Base-by-base conservation (phyloP, 2,888 invertebrate species). In the Tetranychus truncatus region DNA sequence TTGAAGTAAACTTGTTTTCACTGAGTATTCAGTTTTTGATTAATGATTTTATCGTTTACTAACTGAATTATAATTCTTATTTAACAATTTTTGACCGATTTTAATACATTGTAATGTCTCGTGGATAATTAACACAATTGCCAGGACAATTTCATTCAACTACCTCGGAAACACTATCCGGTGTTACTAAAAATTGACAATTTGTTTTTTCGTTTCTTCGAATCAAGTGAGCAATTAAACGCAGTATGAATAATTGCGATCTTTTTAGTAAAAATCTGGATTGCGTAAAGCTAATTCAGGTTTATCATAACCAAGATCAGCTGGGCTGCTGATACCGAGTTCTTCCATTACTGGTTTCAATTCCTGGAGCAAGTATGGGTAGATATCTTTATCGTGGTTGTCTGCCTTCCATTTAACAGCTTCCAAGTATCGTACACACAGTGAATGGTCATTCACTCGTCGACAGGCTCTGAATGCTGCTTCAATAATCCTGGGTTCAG, bases 291-390 rank as follows among this genome's bases (percentile, higher is more conserved):
- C 92, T 83, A 97, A 85, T 85, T 99, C 96, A 76, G 97, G 99
- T 84, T 94, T 91, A 84, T 96, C 95, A 81, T 92, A 96, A 77
- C 96, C 96, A 81, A 99, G 86, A 82, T 97, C 93, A 83, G 96
- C 96, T 0, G 91, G 91, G 46, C 96, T 95, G 75, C 88, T 88
- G 80, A 99, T 89, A 72, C 99, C 97, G 76, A 99, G 85, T 84
- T 99, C 95, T 69, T 88, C 88, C 76, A 99, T 86, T 3, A 95
- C 93, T 55, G 99, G 96, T 81, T 87, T 87, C 80, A 99, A 89
- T 86, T 96, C 91, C 83, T 92, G 89, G 77, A 94, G 83, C 78
- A 94, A 86, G 83, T 91, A 94, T 0, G 92, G 92, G 81, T 91
- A 94, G 80, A 93, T 89, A 83, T 89, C 89, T 21, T 87, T 86